phyloP scores from a whole-genome alignment of 2,888 invertebrate genomes.

The Phrixothrix hirtus region DNA sequence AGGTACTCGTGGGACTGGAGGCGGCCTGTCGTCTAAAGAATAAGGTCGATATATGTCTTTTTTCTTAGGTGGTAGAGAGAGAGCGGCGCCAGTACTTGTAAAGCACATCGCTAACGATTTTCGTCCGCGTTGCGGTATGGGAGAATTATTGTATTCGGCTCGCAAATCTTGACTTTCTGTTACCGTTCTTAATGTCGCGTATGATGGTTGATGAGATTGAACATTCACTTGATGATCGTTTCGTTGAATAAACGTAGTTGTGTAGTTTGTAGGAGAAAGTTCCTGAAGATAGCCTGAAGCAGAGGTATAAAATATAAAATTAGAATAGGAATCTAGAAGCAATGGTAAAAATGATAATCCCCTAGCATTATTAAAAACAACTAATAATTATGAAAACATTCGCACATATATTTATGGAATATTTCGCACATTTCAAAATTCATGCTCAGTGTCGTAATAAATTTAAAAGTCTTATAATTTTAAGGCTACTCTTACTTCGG shows the following conservation, averaged over 20 bases:
- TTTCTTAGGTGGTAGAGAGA: constrained; percentile 86
- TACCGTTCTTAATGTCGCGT: constrained; percentile 60
- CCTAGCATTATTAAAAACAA: no score
- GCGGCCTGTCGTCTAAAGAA: constrained; percentile 72
- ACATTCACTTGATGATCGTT: constrained; percentile 59
- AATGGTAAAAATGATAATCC: no score
- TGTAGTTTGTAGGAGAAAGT: constrained; percentile 75
- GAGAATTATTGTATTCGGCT: constrained; percentile 43
- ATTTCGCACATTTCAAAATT: no score
- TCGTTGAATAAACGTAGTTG: constrained; percentile 74
- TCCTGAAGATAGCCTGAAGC: constrained; percentile 77
- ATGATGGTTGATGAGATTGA: constrained; percentile 57
- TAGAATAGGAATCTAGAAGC: no score
- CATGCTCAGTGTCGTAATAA: no score
- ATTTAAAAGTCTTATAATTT: no score
- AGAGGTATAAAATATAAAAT: no score
- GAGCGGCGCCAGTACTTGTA: constrained; percentile 81
- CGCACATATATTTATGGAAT: no score
- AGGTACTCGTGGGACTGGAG: constrained; percentile 63
- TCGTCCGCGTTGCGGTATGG: constrained; percentile 55
- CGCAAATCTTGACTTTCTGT: constrained; percentile 56
- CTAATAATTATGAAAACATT: no score
- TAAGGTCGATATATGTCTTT: constrained; percentile 91
- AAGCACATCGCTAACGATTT: constrained; percentile 83
- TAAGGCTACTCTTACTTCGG: no score